Percentiles rank a stretch among this genome's conserved stretches.
Evolutionary conservation across 1,140 invertebrate species (phyloP).

Genomic region (Eulimnadia texana): DNA sequence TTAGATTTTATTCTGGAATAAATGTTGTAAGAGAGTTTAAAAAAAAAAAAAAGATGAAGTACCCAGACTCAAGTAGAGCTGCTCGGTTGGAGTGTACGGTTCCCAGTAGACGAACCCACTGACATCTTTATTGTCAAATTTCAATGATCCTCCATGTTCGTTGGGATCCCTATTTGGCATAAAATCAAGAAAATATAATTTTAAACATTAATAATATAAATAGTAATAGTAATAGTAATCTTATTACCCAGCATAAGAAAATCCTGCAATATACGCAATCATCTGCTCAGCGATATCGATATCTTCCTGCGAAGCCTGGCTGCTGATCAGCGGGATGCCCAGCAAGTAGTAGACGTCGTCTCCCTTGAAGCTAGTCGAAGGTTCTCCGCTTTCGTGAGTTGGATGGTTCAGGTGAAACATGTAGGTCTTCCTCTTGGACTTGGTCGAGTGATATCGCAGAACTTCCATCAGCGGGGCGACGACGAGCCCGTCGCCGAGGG

Average conservation of each 20-base stretch:
- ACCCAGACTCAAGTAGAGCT: slow-evolving; percentile 28
- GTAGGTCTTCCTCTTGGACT: slow-evolving; percentile 1
- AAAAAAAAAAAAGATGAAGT: slow-evolving; percentile 1
- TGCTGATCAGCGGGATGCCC: not conserved
- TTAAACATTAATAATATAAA: not conserved
- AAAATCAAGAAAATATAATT: not conserved
- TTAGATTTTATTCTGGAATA: not conserved
- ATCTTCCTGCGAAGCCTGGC: not conserved
- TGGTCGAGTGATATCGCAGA: slow-evolving; percentile 33
- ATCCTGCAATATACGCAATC: slow-evolving; percentile 12
- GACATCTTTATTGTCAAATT: slow-evolving; percentile 12
- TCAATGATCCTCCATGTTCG: slow-evolving; percentile 7
- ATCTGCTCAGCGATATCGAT: slow-evolving; percentile 7
- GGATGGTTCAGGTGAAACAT: slow-evolving; percentile 1
- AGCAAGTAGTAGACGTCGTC: not conserved
- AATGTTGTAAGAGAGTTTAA: not conserved
- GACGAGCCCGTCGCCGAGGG: slow-evolving; percentile 38
- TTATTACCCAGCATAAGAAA: slow-evolving; percentile 11
- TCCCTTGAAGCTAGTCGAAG: slow-evolving; percentile 3
- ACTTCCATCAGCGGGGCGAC: slow-evolving; percentile 39
- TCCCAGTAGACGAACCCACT: slow-evolving; percentile 25
- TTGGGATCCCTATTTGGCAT: slow-evolving; percentile 9
- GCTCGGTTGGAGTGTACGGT: slow-evolving; percentile 26
- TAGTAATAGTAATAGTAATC: not conserved
- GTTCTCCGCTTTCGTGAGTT: not conserved